Evolutionary conservation across 2,888 invertebrate genomes (phyloP), one percentile per base, ranked within the genome.

Genomic region (Sinelater perroti): DNA sequence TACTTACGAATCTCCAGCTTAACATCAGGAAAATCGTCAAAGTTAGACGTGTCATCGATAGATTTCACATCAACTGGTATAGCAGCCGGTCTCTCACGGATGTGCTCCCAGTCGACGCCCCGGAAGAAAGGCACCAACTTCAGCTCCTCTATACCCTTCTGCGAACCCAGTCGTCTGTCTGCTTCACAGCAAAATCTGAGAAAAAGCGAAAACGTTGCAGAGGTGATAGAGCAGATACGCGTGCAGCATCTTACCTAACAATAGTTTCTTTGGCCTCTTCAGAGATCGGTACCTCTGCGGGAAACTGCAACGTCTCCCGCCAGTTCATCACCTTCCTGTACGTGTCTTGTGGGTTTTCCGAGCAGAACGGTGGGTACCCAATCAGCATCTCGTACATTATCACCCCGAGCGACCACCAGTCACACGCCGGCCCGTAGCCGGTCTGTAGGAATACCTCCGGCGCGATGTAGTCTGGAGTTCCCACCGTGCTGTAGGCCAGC

Each of bases 381-480:
- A 99, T 99, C 68, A 99, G 84, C 99, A 99, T 99, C 82, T 99
- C 99, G 81, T 98, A 99, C 99, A 99, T 99, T 71, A 99, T 99
- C 55, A 99, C 99, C 17, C 99, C 99, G 55, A 99, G 84, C 61
- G 97, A 97, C 99, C 99, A 99, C 95, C 97, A 99, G 80, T 99
- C 99, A 72, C 98, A 99, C 56, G 96, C 92, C 44, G 95, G 91
- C 2, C 95, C 96, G 79, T 99, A 99, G 33, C 99, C 99, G 26
- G 96, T 97, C 81, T 97, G 97, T 68, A 94, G 83, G 81, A 94
- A 99, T 70, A 99, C 98, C 84, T 99, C 99, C 1, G 99, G 99
- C 21, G 99, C 99, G 72, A 99, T 99, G 77, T 99, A 99, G 82
- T 99, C 99, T 1, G 99, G 99, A 44, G 99, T 99, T 50, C 98